Evolutionary conservation across 1,140 invertebrate genomes (phyloP), one percentile per base, ranked within the genome.

Genomic region (Babylonia areolata): DNA sequence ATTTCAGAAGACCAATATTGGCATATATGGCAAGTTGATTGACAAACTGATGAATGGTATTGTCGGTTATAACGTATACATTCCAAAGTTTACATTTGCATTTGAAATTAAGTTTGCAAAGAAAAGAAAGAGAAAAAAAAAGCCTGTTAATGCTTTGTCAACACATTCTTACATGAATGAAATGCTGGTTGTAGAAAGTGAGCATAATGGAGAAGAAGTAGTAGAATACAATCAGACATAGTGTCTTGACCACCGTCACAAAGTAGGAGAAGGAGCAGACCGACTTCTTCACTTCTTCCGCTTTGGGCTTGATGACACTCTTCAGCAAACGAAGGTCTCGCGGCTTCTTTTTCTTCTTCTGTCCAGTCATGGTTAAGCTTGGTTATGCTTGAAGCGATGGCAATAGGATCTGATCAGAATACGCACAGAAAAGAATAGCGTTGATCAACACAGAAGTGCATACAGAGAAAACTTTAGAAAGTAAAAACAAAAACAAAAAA

Each of bases 171-270:
- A 98, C 98, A 95, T 97, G 96, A 88, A 98, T 96, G 88, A 99
- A 96, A 96, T 97, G 97, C 96, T 98, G 96, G 93, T 99, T 98
- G 93, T 99, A 99, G 95, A 99, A 99, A 31, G 98, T 99, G n/a
- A 99, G 95, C 82, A 97, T 96, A 91, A 99, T 98, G 12, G 98
- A 99, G 84, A 98, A 96, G 9, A 96, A 95, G 93, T 98, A 98
- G 94, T 99, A 99, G 46, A 97, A 94, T 3, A 96, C 92, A 85
- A 99, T 92, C 37, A 95, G 85, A 80, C 85, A 86, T 15, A 91
- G 69, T 5, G 90, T 91, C 73, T 91, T 91, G n/a, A 91, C 46
- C 20, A 89, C 86, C 15, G 85, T 64, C 15, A 78, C 78, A 28
- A 91, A 12, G 83, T 90, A 92, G 17, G 81, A 37, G 23, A 88